Base-by-base conservation (phyloP, 2,797 vertebrate species). In the Pterois miles region DNA sequence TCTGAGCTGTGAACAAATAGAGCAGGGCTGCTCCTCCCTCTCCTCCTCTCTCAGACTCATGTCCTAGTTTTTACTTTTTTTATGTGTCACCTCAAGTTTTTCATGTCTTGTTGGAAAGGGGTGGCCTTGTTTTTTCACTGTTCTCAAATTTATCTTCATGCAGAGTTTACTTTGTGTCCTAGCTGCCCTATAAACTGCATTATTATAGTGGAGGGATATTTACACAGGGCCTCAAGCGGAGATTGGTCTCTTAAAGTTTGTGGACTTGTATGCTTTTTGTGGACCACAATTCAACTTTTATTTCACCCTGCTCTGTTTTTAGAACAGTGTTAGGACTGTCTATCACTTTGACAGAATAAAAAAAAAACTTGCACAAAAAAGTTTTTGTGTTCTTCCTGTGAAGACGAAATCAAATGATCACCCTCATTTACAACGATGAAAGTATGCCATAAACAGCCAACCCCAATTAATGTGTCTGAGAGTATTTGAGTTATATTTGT, bases 71-170 rank as follows among this genome's bases (percentile, higher is more conserved):
- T 74, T 38, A 88, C 67, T 89, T 92, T 22, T 22, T 89, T 89
- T 85, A 52, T 88, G 73, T 91, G 91, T 90, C 91, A 92, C 86
- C 87, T 89, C 79, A 90, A 90, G 80, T 93, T 93, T 86, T 90
- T 74, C 65, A 62, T 71, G 74, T 86, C 75, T 71, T 76, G 56
- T 68, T 71, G 67, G 62, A 80, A 76, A 38, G 38, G 46, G 82
- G 43, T 90, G 92, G 76, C 90, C 92, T 91, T 87, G 80, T 93
- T 94, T 92, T 69, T 36, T 16, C 64, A 31, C 65, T 79, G 70
- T 81, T 85, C 80, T 85, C 46, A 81, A 77, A 88, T 77, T 33
- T 27, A 59, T 76, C 82, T 80, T 82, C 33, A 2, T 53, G 48
- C 76, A 33, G 63, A 82, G 75, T 74, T 65, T 73, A 76, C 71